A percentile compares a stretch with the other conserved stretches of the same genome.
Evolutionary conservation across 2,797 vertebrate genomes (phyloP).

Genomic region (Channa striata): DNA sequence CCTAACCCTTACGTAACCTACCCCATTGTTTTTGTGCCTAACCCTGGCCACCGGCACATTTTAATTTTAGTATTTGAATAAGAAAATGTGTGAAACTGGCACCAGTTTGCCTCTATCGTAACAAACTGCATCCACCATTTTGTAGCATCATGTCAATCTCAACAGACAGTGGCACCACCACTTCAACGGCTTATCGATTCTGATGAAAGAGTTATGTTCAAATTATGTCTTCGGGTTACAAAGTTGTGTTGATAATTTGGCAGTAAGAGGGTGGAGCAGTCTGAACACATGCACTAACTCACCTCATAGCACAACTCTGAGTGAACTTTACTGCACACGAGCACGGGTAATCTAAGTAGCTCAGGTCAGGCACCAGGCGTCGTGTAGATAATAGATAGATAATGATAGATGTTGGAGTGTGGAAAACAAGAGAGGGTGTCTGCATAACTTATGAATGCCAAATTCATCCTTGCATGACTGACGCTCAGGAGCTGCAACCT

Average conservation of each 20-base stretch:
- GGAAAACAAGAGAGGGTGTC: constrained; percentile 41
- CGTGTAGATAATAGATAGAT: not conserved
- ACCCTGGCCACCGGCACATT: too few relatives aligned
- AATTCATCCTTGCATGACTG: constrained; percentile 45
- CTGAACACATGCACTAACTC: constrained; percentile 40
- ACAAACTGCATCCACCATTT: too few relatives aligned
- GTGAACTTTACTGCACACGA: constrained; percentile 38
- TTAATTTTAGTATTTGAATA: too few relatives aligned
- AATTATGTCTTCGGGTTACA: too few relatives aligned
- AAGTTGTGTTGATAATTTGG: not conserved
- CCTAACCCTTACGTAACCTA: too few relatives aligned
- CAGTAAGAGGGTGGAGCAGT: constrained; percentile 9
- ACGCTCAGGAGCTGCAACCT: constrained; percentile 37
- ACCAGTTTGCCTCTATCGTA: too few relatives aligned
- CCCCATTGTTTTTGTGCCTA: too few relatives aligned
- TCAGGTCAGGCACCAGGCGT: constrained; percentile 14
- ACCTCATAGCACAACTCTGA: constrained; percentile 33
- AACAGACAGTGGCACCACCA: too few relatives aligned
- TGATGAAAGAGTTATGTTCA: too few relatives aligned
- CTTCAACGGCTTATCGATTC: too few relatives aligned
- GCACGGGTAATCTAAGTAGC: constrained; percentile 30
- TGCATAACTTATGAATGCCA: constrained; percentile 50
- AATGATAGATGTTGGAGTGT: constrained; percentile 30
- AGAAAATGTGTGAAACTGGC: too few relatives aligned
- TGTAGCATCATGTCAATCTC: too few relatives aligned